phyloP scores from a whole-genome alignment of 2,888 invertebrate species.

The Drosophila kambysellisi region DNA sequence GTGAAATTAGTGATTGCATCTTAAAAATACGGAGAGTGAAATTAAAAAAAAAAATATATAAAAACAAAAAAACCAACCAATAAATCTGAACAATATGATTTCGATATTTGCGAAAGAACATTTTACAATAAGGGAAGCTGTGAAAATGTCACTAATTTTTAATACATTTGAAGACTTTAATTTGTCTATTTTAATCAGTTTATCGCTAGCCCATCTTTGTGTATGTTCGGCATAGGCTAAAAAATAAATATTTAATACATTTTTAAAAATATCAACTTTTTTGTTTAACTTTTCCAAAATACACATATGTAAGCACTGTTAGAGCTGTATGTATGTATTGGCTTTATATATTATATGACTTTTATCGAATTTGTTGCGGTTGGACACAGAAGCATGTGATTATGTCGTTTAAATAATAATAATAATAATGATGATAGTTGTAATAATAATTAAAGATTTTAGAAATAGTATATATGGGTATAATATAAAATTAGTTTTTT shows the following conservation, averaged over 20 bases:
- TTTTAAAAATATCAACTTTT: not conserved
- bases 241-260: not conserved
- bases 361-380: conserved; percentile 53
- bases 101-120: not conserved
- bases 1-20: not conserved
- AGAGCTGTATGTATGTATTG: conserved; percentile 20
- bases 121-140: not conserved
- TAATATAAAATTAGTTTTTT: conserved; percentile 33
- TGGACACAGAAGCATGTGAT: conserved; percentile 57
- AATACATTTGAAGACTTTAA: not conserved
- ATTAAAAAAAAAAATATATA: not conserved
- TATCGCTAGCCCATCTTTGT: not conserved
- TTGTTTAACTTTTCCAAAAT: conserved; percentile 14
- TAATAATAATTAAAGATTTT: conserved; percentile 25
- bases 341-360: conserved; percentile 60
- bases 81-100: not conserved
- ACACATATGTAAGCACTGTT: conserved; percentile 16
- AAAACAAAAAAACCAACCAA: not conserved
- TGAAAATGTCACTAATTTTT: not conserved
- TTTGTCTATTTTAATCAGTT: not conserved
- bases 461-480: conserved; percentile 17
- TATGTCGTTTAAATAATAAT: conserved; percentile 40
- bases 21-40: not conserved
- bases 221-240: not conserved
- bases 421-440: conserved; percentile 34